A percentile compares a stretch with the other conserved stretches of the same genome.
Conservation (phyloP, 2,888 invertebrate species). For the Bombylius major region DNA sequence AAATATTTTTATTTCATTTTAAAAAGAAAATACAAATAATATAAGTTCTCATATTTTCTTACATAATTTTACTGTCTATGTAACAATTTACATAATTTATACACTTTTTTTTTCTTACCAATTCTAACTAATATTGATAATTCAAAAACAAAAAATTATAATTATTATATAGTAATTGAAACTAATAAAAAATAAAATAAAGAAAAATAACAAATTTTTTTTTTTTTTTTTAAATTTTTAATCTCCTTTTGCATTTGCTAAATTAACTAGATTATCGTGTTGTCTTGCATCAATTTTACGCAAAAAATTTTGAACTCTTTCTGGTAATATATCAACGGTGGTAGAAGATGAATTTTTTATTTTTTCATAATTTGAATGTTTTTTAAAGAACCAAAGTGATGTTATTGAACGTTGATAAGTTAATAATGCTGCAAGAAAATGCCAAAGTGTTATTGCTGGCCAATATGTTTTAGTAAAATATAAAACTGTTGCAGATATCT, state of each 20-base stretch:
- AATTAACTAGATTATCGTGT: slow-evolving; percentile 8
- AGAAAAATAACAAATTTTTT: too few relatives aligned
- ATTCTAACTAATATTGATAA: too few relatives aligned
- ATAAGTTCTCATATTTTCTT: too few relatives aligned
- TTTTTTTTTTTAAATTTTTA: slow-evolving; percentile 2
- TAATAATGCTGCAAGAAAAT: slow-evolving; percentile 73
- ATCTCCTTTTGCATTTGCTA: slow-evolving; percentile 6
- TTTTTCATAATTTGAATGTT: neutral
- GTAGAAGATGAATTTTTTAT: neutral
- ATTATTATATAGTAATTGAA: too few relatives aligned
- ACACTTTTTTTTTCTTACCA: too few relatives aligned
- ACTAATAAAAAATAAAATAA: too few relatives aligned
- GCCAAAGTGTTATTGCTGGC: slow-evolving; percentile 94
- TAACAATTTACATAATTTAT: too few relatives aligned
- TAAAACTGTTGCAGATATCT: slow-evolving; percentile 66
- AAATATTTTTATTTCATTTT: too few relatives aligned
- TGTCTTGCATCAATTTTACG: slow-evolving; percentile 4
- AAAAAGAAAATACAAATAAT: too few relatives aligned
- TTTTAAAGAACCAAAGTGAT: neutral
- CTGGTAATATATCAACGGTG: slow-evolving; percentile 1
- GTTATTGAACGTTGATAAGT: slow-evolving; percentile 55
- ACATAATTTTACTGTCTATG: too few relatives aligned
- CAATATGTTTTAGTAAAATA: slow-evolving; percentile 85
- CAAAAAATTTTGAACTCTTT: slow-evolving; percentile 10
- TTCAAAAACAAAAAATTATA: too few relatives aligned